These are phyloP conservation scores for Rotaria socialis DNA, from an alignment of 2,888 invertebrate genomes.

Conservation along the genomic window DNA sequence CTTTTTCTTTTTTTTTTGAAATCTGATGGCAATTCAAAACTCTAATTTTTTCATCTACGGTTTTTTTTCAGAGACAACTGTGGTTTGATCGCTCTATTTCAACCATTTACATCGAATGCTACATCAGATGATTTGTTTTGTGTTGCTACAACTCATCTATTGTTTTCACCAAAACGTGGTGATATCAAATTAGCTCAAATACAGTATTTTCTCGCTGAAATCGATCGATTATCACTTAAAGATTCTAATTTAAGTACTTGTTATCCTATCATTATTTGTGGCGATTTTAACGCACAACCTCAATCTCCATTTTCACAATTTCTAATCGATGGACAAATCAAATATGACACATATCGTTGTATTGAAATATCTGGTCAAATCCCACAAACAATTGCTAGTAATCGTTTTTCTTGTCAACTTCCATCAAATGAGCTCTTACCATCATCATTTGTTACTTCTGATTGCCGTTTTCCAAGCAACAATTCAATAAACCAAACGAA, in stretches of 20 bases:
- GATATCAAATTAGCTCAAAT: slow-evolving; percentile 85
- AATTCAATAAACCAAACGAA: neutral
- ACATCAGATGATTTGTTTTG: slow-evolving; percentile 61
- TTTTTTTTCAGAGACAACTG: slow-evolving; percentile 68
- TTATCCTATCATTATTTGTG: slow-evolving; percentile 77
- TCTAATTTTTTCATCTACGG: neutral
- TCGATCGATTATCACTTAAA: slow-evolving; percentile 68
- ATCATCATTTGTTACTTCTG: neutral
- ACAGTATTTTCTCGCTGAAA: slow-evolving; percentile 75
- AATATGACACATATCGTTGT: slow-evolving; percentile 53
- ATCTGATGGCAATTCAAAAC: too few relatives aligned
- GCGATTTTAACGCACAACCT: slow-evolving; percentile 84
- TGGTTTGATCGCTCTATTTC: slow-evolving; percentile 73
- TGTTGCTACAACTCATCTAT: slow-evolving; percentile 85
- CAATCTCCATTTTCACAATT: neutral
- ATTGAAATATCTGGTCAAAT: slow-evolving; percentile 58
- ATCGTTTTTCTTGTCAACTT: neutral
- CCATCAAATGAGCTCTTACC: neutral
- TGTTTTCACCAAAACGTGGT: slow-evolving; percentile 81
- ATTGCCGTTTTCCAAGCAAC: neutral
- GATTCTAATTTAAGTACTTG: slow-evolving; percentile 59
- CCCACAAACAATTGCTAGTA: neutral
- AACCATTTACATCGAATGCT: slow-evolving; percentile 47
- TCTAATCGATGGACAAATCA: slow-evolving; percentile 66
- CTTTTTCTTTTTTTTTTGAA: too few relatives aligned